Evolutionary conservation across 2,113 vertebrate genomes (phyloP).

Genomic region (Arothron firmamentum): DNA sequence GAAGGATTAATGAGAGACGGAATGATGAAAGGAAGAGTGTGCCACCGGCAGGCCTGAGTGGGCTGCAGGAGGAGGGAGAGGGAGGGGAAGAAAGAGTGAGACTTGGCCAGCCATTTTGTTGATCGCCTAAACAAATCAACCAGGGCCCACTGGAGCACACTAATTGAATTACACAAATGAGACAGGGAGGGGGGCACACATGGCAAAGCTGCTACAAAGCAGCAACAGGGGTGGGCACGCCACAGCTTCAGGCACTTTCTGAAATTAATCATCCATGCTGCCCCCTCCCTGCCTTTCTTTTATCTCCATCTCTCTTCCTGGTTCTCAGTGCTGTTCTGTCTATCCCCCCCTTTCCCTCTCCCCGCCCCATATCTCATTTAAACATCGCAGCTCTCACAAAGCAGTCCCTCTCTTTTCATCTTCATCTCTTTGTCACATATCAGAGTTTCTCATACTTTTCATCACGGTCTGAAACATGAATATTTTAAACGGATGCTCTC

Average conservation of each 20-base stretch:
- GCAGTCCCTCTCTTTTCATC: background rate
- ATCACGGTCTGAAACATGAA: no score
- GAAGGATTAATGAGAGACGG: slow-evolving; percentile 37
- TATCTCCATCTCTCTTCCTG: slow-evolving; percentile 38
- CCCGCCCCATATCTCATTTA: background rate
- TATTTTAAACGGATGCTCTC: no score
- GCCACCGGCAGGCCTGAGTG: slow-evolving; percentile 36
- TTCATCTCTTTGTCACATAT: background rate
- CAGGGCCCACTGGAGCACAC: slow-evolving; percentile 64
- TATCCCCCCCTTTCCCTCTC: slow-evolving; percentile 11
- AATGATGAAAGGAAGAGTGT: slow-evolving; percentile 42
- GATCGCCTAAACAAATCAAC: slow-evolving; percentile 76
- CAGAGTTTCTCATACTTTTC: background rate
- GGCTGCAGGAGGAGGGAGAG: slow-evolving; percentile 31
- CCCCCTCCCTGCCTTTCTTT: slow-evolving; percentile 42
- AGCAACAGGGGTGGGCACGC: slow-evolving; percentile 52
- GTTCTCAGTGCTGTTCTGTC: slow-evolving; percentile 23
- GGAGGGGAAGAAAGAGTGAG: slow-evolving; percentile 35
- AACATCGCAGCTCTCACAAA: background rate
- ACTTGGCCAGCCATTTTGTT: slow-evolving; percentile 66
- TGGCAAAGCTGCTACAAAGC: slow-evolving; percentile 54
- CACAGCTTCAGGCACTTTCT: slow-evolving; percentile 61
- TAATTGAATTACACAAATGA: slow-evolving; percentile 78
- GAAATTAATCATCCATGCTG: slow-evolving; percentile 67
- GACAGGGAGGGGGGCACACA: slow-evolving; percentile 45